Base-by-base conservation (phyloP, 2,113 vertebrate species). In the Anser brachyrhynchus region DNA sequence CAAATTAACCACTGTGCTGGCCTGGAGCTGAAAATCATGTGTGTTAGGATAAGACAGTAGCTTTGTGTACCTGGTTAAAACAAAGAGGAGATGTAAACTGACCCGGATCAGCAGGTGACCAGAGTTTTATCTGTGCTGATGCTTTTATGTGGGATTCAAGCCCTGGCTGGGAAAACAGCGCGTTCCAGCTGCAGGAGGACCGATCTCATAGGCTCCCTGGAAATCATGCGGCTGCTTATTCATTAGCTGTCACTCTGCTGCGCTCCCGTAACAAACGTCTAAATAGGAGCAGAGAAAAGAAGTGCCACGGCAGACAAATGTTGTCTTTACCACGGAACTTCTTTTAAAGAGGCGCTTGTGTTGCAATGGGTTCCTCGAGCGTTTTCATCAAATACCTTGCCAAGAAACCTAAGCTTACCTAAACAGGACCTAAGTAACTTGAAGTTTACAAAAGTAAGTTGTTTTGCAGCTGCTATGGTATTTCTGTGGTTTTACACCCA, bases 171-270 rank as follows among this genome's bases (percentile, higher is more conserved):
- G 79, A 61, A 72, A 86, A 84, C 11, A 67, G 16, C 46, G 26
- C 17, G 29, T 92, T 96, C 58, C 44, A 33, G 75, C 39, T 65
- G 33, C 8, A 78, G 59, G 8, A 78, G 81, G 51, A 77, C 52
- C 1, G 0, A 67, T 71, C 37, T 55, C 20, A 28, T 35, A 64
- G 44, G 37, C 71, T 37, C 31, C 19, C 65, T 95, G 58, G 51
- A 93, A 95, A 86, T 76, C 74, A 77, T 58, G 78, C 73, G n/a
- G 15, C 18, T 91, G 79, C 43, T 73, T 71, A 54, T 70, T 90
- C 67, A 51, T 88, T 89, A 94, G 46, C 59, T 85, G 72, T 59
- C 33, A 52, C 79, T 97, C 74, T 73, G 71, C 61, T 94, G 79
- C 21, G 65, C 9, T 25, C 28, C 37, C 37, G 35, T 44, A 70